Evolutionary conservation across 2,888 invertebrate species (phyloP).

Genomic region (Nomada goodeniana): DNA sequence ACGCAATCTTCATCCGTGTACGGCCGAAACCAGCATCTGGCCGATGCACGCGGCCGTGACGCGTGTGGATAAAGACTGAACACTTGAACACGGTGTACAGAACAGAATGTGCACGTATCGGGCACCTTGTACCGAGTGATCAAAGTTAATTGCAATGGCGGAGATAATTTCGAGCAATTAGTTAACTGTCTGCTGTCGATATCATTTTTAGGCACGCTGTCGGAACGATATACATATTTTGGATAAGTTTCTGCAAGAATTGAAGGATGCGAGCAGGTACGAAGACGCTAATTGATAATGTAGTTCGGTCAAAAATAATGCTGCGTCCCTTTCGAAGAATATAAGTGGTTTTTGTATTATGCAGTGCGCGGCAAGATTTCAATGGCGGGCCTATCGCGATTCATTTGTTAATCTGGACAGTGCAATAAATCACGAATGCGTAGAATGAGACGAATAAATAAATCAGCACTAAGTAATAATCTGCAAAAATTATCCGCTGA

Average conservation of each 20-base stretch:
- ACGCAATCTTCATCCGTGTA: slow-evolving; percentile 70
- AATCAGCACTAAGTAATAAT: slow-evolving; percentile 41
- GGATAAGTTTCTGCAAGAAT: no score
- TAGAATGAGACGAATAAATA: slow-evolving; percentile 22
- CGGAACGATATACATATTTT: no score
- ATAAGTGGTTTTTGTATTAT: no score
- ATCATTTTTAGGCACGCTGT: no score
- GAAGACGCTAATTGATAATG: no score
- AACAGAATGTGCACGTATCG: slow-evolving; percentile 19
- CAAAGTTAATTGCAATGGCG: background rate
- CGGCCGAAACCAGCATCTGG: slow-evolving; percentile 48
- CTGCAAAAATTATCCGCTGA: slow-evolving; percentile 18
- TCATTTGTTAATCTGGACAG: slow-evolving; percentile 27
- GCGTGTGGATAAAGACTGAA: slow-evolving; percentile 28
- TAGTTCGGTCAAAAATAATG: no score
- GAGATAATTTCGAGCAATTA: no score
- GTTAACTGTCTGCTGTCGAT: no score
- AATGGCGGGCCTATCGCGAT: no score
- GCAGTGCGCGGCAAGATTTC: no score
- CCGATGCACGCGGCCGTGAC: slow-evolving; percentile 47
- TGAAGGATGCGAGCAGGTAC: no score
- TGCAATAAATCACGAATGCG: slow-evolving; percentile 14
- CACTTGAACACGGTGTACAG: slow-evolving; percentile 19
- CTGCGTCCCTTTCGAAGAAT: no score
- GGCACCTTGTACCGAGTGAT: slow-evolving; percentile 29